Percentiles rank a stretch among this genome's conserved stretches.
Evolutionary conservation across 1,140 invertebrate species (phyloP).

Genomic region (honey bee (Apis mellifera)): DNA sequence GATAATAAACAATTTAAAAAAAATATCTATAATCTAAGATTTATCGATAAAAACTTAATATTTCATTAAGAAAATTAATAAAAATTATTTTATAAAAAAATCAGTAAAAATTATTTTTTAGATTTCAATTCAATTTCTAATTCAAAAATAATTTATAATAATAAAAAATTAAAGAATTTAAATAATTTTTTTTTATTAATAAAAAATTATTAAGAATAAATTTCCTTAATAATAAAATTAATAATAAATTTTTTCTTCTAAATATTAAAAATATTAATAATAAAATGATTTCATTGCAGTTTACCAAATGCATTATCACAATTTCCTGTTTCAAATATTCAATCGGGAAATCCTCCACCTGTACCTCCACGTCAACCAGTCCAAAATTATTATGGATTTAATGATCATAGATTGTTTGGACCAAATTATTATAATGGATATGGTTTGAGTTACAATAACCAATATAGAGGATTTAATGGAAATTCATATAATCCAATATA

Average conservation of each 20-base stretch:
- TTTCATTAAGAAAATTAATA: background rate
- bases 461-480: slow-evolving; percentile 70
- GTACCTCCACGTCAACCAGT: slow-evolving; percentile 69
- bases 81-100: background rate
- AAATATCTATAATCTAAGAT: no score
- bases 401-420: slow-evolving; percentile 71
- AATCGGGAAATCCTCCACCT: slow-evolving; percentile 67
- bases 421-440: slow-evolving; percentile 69
- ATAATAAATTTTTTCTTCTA: background rate
- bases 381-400: slow-evolving; percentile 62
- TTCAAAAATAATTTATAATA: background rate
- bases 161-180: background rate
- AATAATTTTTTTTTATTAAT: background rate
- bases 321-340: slow-evolving; percentile 50
- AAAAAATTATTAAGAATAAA: no score
- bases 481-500: slow-evolving; percentile 68
- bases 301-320: slow-evolving; percentile 43
- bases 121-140: background rate
- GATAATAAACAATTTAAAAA: background rate
- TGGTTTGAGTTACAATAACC: slow-evolving; percentile 68
- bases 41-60: background rate
- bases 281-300: slow-evolving; percentile 12
- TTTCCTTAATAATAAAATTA: background rate
- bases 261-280: background rate
- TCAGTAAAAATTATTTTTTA: background rate